These are phyloP conservation scores for Antigone vipio DNA, from an alignment of 2,113 vertebrate species.

Conservation along the genomic window DNA sequence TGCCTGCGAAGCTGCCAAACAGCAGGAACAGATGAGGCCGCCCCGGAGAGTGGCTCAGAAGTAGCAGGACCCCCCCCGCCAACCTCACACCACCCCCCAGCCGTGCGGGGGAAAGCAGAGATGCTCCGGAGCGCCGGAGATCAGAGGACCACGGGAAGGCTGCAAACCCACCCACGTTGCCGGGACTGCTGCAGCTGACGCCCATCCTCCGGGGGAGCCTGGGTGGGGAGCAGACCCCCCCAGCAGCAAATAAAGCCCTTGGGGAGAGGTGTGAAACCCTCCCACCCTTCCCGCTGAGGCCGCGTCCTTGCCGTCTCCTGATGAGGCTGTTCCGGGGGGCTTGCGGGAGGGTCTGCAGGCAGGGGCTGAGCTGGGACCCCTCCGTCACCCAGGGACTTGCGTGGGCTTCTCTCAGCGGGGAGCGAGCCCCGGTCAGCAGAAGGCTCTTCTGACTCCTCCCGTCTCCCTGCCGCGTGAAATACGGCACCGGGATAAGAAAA, in stretches of 20 bases:
- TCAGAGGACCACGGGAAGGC: background rate
- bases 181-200: background rate
- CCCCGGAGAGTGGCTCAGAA: background rate
- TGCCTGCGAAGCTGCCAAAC: background rate
- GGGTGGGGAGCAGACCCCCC: background rate
- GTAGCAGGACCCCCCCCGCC: background rate
- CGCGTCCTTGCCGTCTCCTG: accelerated
- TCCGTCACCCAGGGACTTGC: accelerated
- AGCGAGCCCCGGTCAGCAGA: background rate
- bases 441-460: background rate
- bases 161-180: background rate
- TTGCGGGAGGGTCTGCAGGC: background rate
- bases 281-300: background rate
- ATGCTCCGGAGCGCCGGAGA: background rate
- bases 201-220: background rate
- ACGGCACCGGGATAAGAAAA: background rate
- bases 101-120: background rate
- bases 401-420: background rate
- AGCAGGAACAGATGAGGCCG: background rate
- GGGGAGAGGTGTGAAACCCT: background rate
- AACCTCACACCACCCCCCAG: accelerated
- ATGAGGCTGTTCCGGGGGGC: accelerated
- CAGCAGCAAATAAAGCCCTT: accelerated
- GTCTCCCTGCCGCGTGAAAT: background rate
- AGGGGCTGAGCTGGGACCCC: background rate